Base-by-base conservation (phyloP, 2,113 vertebrate genomes). In the Procavia capensis region DNA sequence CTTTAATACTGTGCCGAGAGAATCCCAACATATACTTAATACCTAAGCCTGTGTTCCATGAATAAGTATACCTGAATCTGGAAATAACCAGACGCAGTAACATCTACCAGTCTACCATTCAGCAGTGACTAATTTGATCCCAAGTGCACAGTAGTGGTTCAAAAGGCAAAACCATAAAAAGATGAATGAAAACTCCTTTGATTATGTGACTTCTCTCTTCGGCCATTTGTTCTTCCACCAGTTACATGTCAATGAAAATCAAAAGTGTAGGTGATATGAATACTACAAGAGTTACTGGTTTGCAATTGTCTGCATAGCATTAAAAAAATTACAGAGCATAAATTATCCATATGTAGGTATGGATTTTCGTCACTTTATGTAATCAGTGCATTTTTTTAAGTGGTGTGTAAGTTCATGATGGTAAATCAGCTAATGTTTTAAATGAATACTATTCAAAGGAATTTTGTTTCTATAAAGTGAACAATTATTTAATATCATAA, bases 241-340 rank as follows among this genome's bases (percentile, higher is more conserved):
- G 70, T 90, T 81, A 85, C 41, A 96, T 88, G 91, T 93, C 50
- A 66, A 72, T 92, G 80, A 78, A 94, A 91, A 82, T 59, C 39
- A 59, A 82, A 91, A 83, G 75, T 87, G 39, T 70, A 87, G n/a
- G 47, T 24, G 86, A 82, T 61, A 76, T 41, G 54, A 87, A 85
- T 78, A 88, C 19, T 29, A 78, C 24, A 72, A 68, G 41, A 91
- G 54, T 57, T 45, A 87, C 34, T 81, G 72, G 78, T 81, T 96
- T 78, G 31, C 16, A 36, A 8, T 96, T 88, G 19, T 85, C 92
- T 92, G 36, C 88, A 41, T 70, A 92, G 16, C 63, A 90, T 54
- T 66, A 83, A 92, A 79, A 92, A 90, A 79, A 3, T 85, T 83
- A 80, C 88, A 72, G 79, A 19, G 25, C 63, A 90, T 75, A 75